These are phyloP conservation scores for Amiota communis DNA, from an alignment of 2,888 invertebrate species.

Conservation along the genomic window DNA sequence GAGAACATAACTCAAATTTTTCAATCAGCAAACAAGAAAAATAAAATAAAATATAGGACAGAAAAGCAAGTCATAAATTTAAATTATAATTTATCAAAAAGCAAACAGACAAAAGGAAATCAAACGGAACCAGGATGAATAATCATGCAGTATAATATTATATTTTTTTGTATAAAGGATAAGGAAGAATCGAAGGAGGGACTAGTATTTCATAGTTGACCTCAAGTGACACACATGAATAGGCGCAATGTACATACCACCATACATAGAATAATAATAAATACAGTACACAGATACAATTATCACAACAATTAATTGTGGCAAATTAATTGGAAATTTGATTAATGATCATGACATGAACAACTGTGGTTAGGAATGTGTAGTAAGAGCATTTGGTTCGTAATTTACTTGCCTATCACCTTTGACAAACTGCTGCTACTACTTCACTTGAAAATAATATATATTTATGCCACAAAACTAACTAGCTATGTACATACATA, in stretches of 20 bases:
- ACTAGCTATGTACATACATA: too few relatives aligned
- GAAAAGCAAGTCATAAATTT: slow-evolving; percentile 20
- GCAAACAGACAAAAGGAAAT: slow-evolving; percentile 20
- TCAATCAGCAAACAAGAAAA: not conserved
- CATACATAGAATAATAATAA: slow-evolving; percentile 1
- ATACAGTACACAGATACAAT: slow-evolving; percentile 44
- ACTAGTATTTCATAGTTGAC: not conserved
- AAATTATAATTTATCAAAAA: slow-evolving; percentile 17
- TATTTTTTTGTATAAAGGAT: not conserved
- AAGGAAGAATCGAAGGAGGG: not conserved
- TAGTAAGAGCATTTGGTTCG: slow-evolving; percentile 33
- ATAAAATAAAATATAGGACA: not conserved
- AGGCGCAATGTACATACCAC: not conserved
- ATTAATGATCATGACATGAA: slow-evolving; percentile 55
- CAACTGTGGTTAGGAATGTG: slow-evolving; percentile 41
- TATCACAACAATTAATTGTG: slow-evolving; percentile 64
- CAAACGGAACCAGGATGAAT: slow-evolving; percentile 19
- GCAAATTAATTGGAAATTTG: slow-evolving; percentile 66
- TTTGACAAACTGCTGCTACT: slow-evolving; percentile 45
- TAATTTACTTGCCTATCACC: slow-evolving; percentile 48
- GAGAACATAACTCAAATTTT: not conserved
- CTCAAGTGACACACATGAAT: slow-evolving; percentile 20
- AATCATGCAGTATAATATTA: slow-evolving; percentile 12
- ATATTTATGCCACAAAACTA: too few relatives aligned
- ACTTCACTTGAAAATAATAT: too few relatives aligned